Evolutionary conservation across 1,140 invertebrate genomes (phyloP).

Genomic region (Drosophila sucinea): DNA sequence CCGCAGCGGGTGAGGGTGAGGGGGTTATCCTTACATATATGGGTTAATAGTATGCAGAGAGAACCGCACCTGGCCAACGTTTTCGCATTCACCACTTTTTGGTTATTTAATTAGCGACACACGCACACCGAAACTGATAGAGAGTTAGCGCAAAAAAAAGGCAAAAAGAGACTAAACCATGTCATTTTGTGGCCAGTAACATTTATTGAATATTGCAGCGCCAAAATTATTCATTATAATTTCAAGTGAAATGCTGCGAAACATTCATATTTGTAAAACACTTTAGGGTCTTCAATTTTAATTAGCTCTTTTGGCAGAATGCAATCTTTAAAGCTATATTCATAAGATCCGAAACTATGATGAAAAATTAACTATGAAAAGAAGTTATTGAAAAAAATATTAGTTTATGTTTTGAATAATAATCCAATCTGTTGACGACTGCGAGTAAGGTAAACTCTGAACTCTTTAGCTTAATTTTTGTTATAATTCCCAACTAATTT

Average conservation of each 20-base stretch:
- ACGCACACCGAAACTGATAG: background rate
- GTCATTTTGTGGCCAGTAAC: constrained; percentile 23
- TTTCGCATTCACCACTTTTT: constrained; percentile 50
- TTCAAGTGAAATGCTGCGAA: background rate
- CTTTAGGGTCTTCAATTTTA: background rate
- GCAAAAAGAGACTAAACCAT: constrained; percentile 31
- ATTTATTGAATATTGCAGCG: constrained; percentile 7
- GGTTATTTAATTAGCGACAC: constrained; percentile 67
- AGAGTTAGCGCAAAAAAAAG: constrained; percentile 6
- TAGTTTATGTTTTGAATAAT: too few species aligned
- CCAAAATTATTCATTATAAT: background rate
- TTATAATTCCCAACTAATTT: too few species aligned
- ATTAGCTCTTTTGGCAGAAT: background rate
- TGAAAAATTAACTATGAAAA: too few species aligned
- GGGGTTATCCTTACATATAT: constrained; percentile 37
- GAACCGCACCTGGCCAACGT: constrained; percentile 27
- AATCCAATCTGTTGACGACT: too few species aligned
- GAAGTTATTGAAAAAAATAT: too few species aligned
- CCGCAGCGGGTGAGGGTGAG: background rate
- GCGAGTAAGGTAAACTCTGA: too few species aligned
- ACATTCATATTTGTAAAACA: background rate
- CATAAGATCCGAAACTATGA: too few species aligned
- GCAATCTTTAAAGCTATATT: too few species aligned
- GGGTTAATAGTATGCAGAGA: constrained; percentile 69
- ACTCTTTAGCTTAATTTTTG: too few species aligned